Evolutionary conservation across 92 coral and sea anemone species (phyloP).

Genomic region (Palythoa grandis): DNA sequence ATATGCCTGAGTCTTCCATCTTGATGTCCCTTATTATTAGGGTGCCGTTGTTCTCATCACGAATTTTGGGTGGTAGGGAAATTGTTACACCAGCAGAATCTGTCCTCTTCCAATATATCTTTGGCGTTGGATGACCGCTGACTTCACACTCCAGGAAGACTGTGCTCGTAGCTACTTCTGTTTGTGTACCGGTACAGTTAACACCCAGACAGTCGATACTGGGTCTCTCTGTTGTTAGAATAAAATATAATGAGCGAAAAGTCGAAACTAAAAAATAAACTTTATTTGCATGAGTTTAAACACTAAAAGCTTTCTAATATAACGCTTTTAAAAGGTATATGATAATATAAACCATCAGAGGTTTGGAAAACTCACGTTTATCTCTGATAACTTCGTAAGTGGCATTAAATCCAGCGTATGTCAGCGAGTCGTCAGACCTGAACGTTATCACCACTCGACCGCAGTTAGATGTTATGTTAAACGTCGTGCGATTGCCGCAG

Average conservation of each 20-base stretch:
- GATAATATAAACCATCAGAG: too few species aligned
- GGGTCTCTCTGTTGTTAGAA: conserved; percentile 59
- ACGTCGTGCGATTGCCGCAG: conserved; percentile 72
- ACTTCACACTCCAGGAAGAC: conserved; percentile 62
- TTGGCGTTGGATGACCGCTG: conserved; percentile 76
- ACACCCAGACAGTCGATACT: conserved; percentile 70
- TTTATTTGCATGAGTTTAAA: not conserved
- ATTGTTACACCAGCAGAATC: not conserved
- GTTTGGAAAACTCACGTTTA: conserved; percentile 54
- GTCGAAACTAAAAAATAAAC: not conserved
- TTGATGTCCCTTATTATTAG: conserved; percentile 55
- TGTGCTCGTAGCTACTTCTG: conserved; percentile 55
- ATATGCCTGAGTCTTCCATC: conserved; percentile 74
- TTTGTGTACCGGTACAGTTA: conserved; percentile 54
- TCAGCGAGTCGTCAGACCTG: conserved; percentile 77
- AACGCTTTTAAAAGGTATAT: too few species aligned
- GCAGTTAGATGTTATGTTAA: conserved; percentile 75
- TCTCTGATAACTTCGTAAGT: conserved; percentile 62
- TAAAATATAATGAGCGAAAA: not conserved
- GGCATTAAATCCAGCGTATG: conserved; percentile 81
- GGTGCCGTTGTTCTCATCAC: conserved; percentile 72
- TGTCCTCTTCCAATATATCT: conserved; percentile 60
- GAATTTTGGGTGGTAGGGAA: conserved; percentile 53
- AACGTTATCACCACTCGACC: conserved; percentile 70
- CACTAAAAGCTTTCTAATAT: too few species aligned